Percentiles rank a stretch among this genome's conserved stretches.
These are phyloP conservation scores for Helicoverpa armigera DNA, from an alignment of 1,140 invertebrate genomes.

Conservation along the genomic window DNA sequence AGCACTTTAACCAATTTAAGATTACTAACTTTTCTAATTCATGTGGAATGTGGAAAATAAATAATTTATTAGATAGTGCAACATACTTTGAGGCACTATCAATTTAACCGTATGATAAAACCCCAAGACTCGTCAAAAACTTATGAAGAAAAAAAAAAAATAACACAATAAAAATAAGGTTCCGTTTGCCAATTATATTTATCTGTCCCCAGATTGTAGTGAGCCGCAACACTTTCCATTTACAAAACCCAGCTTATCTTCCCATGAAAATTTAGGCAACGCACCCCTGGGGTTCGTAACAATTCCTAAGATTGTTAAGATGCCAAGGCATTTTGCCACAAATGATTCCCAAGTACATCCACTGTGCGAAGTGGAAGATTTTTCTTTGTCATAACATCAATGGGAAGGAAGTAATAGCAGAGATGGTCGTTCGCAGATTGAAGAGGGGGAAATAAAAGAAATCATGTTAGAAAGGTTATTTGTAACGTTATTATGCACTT, in stretches of 20 bases:
- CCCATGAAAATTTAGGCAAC: constrained; percentile 23
- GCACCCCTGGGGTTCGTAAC: constrained; percentile 24
- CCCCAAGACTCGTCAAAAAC: neutral
- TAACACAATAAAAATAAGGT: neutral
- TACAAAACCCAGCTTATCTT: constrained; percentile 17
- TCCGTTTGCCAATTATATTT: constrained; percentile 46
- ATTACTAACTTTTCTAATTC: too few relatives aligned
- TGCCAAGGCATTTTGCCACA: constrained; percentile 31
- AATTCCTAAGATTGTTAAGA: constrained; percentile 27
- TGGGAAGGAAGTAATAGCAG: constrained; percentile 33
- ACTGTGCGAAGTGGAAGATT: constrained; percentile 1
- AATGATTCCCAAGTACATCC: constrained; percentile 4
- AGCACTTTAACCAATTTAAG: too few relatives aligned
- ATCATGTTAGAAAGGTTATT: constrained; percentile 12
- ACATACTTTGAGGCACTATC: too few relatives aligned
- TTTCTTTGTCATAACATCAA: constrained; percentile 39
- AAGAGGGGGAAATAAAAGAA: constrained; percentile 34
- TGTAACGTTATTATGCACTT: constrained; percentile 30
- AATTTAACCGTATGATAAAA: neutral
- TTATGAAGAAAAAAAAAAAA: constrained; percentile 19
- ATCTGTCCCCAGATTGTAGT: constrained; percentile 49
- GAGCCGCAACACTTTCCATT: constrained; percentile 41
- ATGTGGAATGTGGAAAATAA: too few relatives aligned
- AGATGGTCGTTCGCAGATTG: constrained; percentile 32
- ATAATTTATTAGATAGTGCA: too few relatives aligned